Evolutionary conservation across 2,888 invertebrate genomes (phyloP).

Genomic region (Sinotaia quadrata): DNA sequence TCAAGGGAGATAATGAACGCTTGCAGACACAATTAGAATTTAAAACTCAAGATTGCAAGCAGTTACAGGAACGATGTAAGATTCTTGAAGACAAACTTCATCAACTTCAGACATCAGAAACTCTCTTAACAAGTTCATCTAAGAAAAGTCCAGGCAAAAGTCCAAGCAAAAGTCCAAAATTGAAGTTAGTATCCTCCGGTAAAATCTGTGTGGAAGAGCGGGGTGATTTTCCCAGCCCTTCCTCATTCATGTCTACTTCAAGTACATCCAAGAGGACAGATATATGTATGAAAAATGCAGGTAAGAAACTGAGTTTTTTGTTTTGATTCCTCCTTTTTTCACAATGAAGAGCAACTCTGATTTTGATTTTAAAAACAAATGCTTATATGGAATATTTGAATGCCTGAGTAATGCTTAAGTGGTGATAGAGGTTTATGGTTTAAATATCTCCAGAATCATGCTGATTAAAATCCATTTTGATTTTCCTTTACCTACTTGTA

Average conservation of each 20-base stretch:
- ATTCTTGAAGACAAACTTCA: conserved; percentile 39
- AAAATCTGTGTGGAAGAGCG: conserved; percentile 1
- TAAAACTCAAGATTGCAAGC: conserved; percentile 34
- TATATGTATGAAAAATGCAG: background rate
- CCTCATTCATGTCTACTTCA: conserved; percentile 14
- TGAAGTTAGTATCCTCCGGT: background rate
- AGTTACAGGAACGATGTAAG: conserved; percentile 41
- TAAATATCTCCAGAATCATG: too few species aligned
- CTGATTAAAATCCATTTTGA: too few species aligned
- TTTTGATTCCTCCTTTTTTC: background rate
- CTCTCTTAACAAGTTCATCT: background rate
- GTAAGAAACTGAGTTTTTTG: background rate
- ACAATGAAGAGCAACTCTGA: too few species aligned
- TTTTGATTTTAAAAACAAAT: too few species aligned
- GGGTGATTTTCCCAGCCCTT: conserved; percentile 15
- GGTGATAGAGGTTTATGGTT: too few species aligned
- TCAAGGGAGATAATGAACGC: conserved; percentile 45
- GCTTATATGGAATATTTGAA: too few species aligned
- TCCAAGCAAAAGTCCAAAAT: conserved; percentile 17
- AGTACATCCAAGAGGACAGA: background rate
- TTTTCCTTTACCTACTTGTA: too few species aligned
- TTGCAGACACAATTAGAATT: conserved; percentile 55
- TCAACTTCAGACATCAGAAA: background rate
- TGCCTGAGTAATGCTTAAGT: too few species aligned
- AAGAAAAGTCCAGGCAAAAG: background rate